Evolutionary conservation across 2,797 vertebrate genomes (phyloP), one percentile per base, ranked within the genome.

Genomic region (Syngnathus acus): DNA sequence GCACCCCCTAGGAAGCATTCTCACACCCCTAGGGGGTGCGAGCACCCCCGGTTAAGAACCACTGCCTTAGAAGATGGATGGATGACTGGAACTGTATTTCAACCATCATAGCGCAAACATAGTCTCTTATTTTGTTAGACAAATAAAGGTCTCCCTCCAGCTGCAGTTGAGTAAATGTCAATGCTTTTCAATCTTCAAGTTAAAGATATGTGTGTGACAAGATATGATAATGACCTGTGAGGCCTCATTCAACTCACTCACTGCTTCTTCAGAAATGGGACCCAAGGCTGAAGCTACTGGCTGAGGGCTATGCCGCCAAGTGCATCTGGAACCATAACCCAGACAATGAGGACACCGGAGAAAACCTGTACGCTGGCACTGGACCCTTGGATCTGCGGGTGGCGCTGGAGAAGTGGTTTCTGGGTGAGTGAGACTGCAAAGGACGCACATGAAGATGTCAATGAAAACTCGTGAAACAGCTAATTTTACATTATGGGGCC

Each of bases 311-410:
- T 8, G 82, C 86, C 0, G 39, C 86, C 1, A 82, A 83, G 48
- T 92, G 91, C 38, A 6, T 72, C 42, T 92, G 89, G 89, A 77
- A 73, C 9, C 86, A 90, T 79, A 92, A 92, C 81, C 81, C 86
- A 0, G 67, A 81, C 0, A 68, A 87, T 65, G 58, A 69, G 19
- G 77, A 87, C 1, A 75, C 79, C 0, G 91, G 91, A 0, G 90
- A 92, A 78, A 92, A 89, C 21, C 78, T 91, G 75, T 91, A 61
- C 0, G 78, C 58, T 0, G 54, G 69, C 5, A 86, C 62, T 0
- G 84, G 79, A 0, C 0, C 17, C 0, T 66, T 90, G 58, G 78
- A 86, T 66, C 68, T 85, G 4, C n/a, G 38, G 0, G 40, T 9
- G 32, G 84, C 83, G 6, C 6, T 88, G 66, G 64, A 81, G 57